Evolutionary conservation across 2,888 invertebrate species (phyloP).

Genomic region (Drosophila nigricruria): DNA sequence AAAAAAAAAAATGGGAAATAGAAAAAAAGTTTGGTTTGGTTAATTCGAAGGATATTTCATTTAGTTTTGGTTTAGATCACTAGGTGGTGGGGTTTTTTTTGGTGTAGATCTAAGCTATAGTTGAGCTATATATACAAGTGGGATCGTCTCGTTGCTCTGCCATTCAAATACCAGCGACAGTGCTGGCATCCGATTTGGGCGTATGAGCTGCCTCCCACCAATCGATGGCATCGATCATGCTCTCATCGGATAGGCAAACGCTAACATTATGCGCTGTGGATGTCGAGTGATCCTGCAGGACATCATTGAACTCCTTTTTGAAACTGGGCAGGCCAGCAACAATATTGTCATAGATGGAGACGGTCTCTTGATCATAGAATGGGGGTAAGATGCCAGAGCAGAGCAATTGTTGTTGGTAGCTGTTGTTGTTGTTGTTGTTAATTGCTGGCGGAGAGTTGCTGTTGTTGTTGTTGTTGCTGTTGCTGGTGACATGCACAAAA

Average conservation of each 20-base stretch:
- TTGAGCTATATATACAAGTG: conserved; percentile 38
- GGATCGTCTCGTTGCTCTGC: rapidly evolving
- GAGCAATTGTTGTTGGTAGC: conserved; percentile 54
- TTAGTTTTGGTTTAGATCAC: conserved; percentile 46
- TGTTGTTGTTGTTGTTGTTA: conserved; percentile 36
- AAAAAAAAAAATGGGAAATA: conserved; percentile 20
- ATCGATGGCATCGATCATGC: conserved; percentile 86
- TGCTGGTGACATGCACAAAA: conserved; percentile 52
- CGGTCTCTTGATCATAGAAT: conserved; percentile 75
- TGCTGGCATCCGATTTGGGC: conserved; percentile 82
- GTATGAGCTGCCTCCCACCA: conserved; percentile 86
- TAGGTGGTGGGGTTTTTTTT: conserved; percentile 6
- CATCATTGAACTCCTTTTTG: conserved; percentile 83
- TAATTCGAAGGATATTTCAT: conserved; percentile 20
- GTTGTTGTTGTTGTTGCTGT: conserved; percentile 50
- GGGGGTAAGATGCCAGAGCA: conserved; percentile 63
- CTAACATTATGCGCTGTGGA: conserved; percentile 41
- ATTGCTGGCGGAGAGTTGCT: conserved; percentile 50
- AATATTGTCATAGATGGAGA: conserved; percentile 72
- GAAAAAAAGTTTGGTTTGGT: conserved; percentile 1
- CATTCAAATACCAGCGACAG: conserved; percentile 37
- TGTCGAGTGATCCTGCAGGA: conserved; percentile 83
- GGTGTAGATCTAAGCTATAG: conserved; percentile 21
- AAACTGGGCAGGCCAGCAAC: conserved; percentile 66
- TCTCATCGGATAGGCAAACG: conserved; percentile 85